Evolutionary conservation across 2,113 vertebrate species (phyloP).

Genomic region (Sinosuthora webbiana): DNA sequence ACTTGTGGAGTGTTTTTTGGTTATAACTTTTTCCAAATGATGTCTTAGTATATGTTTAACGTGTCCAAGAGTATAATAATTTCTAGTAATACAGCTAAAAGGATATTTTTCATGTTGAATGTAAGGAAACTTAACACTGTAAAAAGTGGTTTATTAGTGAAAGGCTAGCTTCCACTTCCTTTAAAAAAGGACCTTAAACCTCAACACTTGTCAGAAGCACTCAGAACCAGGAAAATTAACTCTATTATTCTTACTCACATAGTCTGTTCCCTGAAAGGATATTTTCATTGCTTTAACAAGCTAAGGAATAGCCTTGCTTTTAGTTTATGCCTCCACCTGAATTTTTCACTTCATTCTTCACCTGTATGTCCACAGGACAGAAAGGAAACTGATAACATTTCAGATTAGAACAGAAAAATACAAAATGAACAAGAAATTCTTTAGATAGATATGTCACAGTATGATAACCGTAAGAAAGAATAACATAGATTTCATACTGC

Average conservation of each 20-base stretch:
- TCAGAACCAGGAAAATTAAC: not conserved
- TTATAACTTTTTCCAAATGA: not conserved
- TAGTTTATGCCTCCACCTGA: not conserved
- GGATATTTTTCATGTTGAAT: not conserved
- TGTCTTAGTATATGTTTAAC: not conserved
- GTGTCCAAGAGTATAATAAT: not conserved
- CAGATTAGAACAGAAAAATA: not conserved
- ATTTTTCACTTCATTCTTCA: not conserved
- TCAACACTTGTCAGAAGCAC: not conserved
- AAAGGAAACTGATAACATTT: not conserved
- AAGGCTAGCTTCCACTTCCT: not conserved
- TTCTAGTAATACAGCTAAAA: not conserved
- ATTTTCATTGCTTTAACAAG: not conserved
- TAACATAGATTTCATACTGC: not conserved
- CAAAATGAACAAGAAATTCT: not conserved
- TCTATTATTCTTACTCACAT: not conserved
- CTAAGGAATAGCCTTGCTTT: not conserved
- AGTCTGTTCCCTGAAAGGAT: not conserved
- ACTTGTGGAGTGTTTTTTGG: not conserved
- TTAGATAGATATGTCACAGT: not conserved
- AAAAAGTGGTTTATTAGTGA: not conserved
- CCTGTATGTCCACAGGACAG: not conserved
- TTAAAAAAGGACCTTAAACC: not conserved
- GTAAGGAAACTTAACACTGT: not conserved
- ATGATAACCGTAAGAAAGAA: not conserved